phyloP scores from a whole-genome alignment of 35 echinoderm and acorn worm species.

The Anneissia japonica region DNA sequence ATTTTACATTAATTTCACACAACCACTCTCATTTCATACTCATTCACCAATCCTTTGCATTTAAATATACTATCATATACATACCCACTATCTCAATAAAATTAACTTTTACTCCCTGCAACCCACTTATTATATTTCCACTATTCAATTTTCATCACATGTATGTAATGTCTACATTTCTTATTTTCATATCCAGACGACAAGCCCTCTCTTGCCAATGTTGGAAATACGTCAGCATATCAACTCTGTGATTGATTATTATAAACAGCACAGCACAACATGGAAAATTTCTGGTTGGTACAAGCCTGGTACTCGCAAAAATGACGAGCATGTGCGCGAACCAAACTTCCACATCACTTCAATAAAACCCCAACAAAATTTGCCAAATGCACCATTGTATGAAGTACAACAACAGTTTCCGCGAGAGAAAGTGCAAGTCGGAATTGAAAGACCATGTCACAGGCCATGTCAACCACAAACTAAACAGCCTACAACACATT shows the following conservation, averaged over 20 bases:
- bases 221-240: conserved; percentile 10
- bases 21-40: too few relatives aligned
- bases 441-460: conserved; percentile 38
- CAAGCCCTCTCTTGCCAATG: conserved; percentile 24
- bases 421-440: conserved; percentile 17
- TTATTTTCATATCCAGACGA: conserved; percentile 34
- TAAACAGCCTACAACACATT: too few relatives aligned
- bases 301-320: conserved; percentile 23
- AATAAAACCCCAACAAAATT: conserved; percentile 24
- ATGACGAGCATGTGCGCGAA: conserved; percentile 34
- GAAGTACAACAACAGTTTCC: conserved; percentile 2
- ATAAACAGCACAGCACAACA: background rate
- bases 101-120: too few relatives aligned
- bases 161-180: too few relatives aligned
- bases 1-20: too few relatives aligned
- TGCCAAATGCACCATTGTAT: conserved; percentile 36
- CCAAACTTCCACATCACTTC: conserved; percentile 42
- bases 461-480: background rate
- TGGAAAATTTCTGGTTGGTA: conserved; percentile 40
- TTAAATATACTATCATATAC: too few relatives aligned
- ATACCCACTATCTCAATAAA: too few relatives aligned
- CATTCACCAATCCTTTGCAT: too few relatives aligned
- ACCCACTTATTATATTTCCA: too few relatives aligned
- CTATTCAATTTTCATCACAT: too few relatives aligned
- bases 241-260: conserved; percentile 8